Evolutionary conservation across 1,140 invertebrate species (phyloP).

Genomic region (Calosoma granatense): DNA sequence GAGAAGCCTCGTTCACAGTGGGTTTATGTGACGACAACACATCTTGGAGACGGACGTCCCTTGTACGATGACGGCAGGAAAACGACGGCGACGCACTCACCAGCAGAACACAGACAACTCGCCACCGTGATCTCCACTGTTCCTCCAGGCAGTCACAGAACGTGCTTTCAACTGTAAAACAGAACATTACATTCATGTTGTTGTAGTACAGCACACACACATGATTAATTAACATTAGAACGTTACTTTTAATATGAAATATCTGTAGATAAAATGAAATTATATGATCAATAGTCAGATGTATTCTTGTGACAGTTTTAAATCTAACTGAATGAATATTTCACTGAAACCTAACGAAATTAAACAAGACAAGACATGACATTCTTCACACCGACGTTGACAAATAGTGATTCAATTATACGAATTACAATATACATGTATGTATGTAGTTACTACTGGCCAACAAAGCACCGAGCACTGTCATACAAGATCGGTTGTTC

Average conservation of each 20-base stretch:
- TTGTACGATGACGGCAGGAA: neutral
- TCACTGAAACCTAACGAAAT: too few species aligned
- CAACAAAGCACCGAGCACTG: too few species aligned
- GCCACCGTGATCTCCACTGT: slow-evolving; percentile 52
- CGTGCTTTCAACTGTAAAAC: slow-evolving; percentile 58
- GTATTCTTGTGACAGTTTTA: too few species aligned
- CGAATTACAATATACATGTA: neutral
- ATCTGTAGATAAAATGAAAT: too few species aligned
- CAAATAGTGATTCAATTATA: neutral
- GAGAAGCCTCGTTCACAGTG: neutral
- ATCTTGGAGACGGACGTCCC: neutral
- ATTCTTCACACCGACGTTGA: too few species aligned
- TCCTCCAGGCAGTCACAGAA: slow-evolving; percentile 55
- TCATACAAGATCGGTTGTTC: too few species aligned
- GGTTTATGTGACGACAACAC: neutral
- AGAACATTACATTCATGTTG: slow-evolving; percentile 10
- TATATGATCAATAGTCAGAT: too few species aligned
- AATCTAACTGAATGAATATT: too few species aligned
- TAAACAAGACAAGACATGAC: too few species aligned
- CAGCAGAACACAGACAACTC: slow-evolving; percentile 65
- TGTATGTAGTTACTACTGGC: neutral
- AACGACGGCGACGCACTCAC: slow-evolving; percentile 41
- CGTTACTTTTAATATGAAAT: too few species aligned
- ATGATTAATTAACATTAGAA: too few species aligned
- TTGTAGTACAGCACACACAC: too few species aligned